A percentile compares a stretch with the other conserved stretches of the same genome.
Conservation (phyloP, 2,113 vertebrate species). For the Otis tarda region DNA sequence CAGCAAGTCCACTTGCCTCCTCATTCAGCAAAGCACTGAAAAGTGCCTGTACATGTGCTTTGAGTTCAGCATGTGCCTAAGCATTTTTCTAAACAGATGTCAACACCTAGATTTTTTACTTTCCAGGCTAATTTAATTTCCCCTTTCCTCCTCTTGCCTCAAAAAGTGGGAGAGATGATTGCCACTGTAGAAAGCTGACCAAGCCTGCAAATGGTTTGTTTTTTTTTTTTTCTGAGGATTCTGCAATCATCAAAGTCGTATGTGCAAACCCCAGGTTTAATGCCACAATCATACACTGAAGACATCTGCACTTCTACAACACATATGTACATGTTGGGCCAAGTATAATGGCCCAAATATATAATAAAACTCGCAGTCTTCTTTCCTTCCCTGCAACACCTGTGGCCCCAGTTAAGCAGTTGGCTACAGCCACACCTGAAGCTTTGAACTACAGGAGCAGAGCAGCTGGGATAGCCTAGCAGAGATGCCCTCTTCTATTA, state of each 20-base stretch:
- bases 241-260: not conserved
- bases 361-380: not conserved
- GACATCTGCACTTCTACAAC: not conserved
- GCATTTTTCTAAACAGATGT: not conserved
- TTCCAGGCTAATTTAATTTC: not conserved
- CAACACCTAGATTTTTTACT: not conserved
- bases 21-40: not conserved
- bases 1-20: not conserved
- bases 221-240: not conserved
- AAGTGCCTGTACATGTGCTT: fast-evolving
- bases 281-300: not conserved
- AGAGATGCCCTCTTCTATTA: not conserved
- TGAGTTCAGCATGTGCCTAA: fast-evolving
- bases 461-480: not conserved
- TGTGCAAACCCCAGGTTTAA: not conserved
- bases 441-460: not conserved
- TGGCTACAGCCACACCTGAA: not conserved
- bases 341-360: not conserved
- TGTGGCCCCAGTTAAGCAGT: not conserved
- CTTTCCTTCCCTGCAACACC: not conserved
- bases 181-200: not conserved
- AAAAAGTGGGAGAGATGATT: not conserved
- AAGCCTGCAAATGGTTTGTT: not conserved
- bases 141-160: not conserved
- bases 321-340: not conserved